Conservation (phyloP, 2,113 vertebrate genomes). For the Xiphophorus couchianus region DNA sequence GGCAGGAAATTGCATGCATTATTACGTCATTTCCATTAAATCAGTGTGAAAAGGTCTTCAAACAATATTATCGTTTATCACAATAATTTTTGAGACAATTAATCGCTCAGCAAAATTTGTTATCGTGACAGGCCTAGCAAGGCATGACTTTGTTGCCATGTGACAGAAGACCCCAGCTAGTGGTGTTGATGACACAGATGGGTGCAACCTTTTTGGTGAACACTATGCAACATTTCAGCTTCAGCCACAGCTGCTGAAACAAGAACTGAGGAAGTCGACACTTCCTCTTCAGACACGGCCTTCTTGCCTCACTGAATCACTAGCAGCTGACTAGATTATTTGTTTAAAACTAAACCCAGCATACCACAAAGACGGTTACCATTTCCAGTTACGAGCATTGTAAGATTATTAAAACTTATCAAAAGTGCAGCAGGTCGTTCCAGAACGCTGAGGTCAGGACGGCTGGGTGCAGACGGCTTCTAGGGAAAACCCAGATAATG, state of each 20-base stretch:
- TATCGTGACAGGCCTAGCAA: too few relatives aligned
- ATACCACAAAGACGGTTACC: not conserved
- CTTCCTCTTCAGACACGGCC: conserved; percentile 54
- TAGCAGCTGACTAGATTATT: conserved; percentile 41
- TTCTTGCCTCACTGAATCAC: conserved; percentile 50
- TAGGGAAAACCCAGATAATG: not conserved
- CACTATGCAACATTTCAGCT: conserved; percentile 15
- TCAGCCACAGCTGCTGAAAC: conserved; percentile 40
- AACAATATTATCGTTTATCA: too few relatives aligned
- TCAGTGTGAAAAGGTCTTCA: too few relatives aligned
- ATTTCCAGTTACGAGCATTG: conserved; percentile 1
- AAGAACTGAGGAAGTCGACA: conserved; percentile 55
- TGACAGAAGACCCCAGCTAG: not conserved
- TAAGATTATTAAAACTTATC: not conserved
- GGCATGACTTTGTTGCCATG: not conserved
- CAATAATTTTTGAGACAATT: too few relatives aligned
- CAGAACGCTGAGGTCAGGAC: not conserved
- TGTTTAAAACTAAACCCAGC: conserved; percentile 1
- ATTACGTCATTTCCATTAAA: too few relatives aligned
- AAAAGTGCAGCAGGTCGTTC: not conserved
- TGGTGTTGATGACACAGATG: not conserved
- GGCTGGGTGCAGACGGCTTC: not conserved
- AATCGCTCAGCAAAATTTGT: too few relatives aligned
- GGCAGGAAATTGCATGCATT: too few relatives aligned
- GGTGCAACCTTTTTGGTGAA: not conserved